Base-by-base conservation (phyloP, 2,888 invertebrate genomes). In the Hedya salicella region DNA sequence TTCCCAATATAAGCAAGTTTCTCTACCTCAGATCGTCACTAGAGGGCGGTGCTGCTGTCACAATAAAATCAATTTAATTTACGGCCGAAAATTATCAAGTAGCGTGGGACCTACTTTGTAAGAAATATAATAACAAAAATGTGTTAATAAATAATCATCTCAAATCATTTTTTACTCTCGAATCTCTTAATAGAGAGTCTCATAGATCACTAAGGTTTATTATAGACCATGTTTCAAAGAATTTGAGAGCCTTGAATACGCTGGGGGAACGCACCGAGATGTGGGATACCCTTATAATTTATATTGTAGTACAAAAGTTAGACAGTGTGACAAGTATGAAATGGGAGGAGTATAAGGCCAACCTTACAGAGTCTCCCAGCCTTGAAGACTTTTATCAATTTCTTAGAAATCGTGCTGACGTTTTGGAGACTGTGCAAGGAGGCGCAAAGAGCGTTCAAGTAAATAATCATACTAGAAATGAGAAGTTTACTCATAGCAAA, bases 1-100 rank as follows among this genome's bases (percentile, higher is more conserved):
- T 64, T 19, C 32, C 36, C 13, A 42, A 63, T 13, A 68, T 68
- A 16, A 61, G 44, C 32, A 68, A 68, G 8, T 68, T 64, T 42
- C 68, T 64, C 14, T 68, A 68, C 17, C 39, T 68, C 1, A 16
- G 56, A 16, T 46, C 68, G 5, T 48, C 63, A 0, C 32, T 68
- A n/a, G 48, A 56, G 16, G 52, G 25, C 14, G 21, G 49, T 6
- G 68, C 68, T 62, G 70, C 70, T 81, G 83, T 82, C 77, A 36
- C 57, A 13, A 60, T 65, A 19, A 19, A 52, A 16, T 42, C 44
- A 17, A 39, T 65, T 16, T 46, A 65, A 13, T 52, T 65, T 30
- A 25, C 39, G 8, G 19, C 52, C 4, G 46, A 44, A 1, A 59
- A 65, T 46, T 59, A 53, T 21, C 4, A n/a, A 1, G 32, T 52